Evolutionary conservation across 2,888 invertebrate species (phyloP).

Genomic region (Anagyrus pseudococci): DNA sequence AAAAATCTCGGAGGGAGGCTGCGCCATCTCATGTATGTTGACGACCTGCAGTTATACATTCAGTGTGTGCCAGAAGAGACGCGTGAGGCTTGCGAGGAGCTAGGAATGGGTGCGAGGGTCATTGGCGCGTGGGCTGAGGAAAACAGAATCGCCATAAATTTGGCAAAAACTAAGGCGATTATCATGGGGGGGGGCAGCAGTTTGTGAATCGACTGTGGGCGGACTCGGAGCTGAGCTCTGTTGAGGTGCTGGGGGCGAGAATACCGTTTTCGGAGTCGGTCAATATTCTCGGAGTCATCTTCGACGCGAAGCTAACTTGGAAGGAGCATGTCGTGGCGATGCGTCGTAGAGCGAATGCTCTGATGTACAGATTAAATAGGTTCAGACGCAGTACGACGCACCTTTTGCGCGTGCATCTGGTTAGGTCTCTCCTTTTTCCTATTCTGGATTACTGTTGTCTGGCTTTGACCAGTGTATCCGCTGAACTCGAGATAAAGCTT

Average conservation of each 20-base stretch:
- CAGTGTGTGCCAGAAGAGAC: not conserved
- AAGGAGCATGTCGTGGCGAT: not conserved
- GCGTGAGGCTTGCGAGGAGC: not conserved
- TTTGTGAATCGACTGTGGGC: not conserved
- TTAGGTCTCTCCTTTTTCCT: not conserved
- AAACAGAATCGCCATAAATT: conserved; percentile 5
- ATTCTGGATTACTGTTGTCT: not conserved
- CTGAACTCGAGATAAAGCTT: too few species aligned
- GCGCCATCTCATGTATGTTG: conserved; percentile 18
- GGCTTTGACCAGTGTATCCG: too few species aligned
- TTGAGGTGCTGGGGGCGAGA: not conserved
- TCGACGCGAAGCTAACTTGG: not conserved
- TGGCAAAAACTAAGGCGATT: conserved; percentile 16
- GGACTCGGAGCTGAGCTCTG: not conserved
- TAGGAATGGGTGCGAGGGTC: not conserved
- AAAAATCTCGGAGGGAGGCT: not conserved
- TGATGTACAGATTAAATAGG: not conserved
- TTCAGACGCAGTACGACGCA: not conserved
- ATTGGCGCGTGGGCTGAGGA: not conserved
- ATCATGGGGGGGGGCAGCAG: too few species aligned
- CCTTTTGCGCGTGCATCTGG: not conserved
- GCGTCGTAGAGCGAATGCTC: not conserved
- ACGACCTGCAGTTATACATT: conserved; percentile 26
- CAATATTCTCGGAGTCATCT: not conserved
- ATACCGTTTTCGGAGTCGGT: not conserved